Evolutionary conservation across 2,888 invertebrate genomes (phyloP).

Genomic region (Ophioninae sp.): DNA sequence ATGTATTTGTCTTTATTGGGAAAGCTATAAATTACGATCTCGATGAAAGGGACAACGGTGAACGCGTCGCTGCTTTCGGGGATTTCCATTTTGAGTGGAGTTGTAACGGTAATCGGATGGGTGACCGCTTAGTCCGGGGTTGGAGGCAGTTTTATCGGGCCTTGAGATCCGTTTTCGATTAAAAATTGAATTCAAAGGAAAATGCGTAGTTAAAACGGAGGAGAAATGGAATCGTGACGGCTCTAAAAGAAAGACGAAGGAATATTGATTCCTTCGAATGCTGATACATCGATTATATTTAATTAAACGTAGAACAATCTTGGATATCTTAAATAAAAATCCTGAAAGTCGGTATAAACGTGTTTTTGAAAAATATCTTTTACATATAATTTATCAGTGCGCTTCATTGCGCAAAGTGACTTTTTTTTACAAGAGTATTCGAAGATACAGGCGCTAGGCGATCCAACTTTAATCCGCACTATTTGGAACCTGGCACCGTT

Average conservation of each 20-base stretch:
- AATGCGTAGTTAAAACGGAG: not conserved
- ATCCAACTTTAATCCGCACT: not conserved
- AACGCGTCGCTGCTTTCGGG: not conserved
- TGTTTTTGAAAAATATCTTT: too few species aligned
- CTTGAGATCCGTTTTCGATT: not conserved
- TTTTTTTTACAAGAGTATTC: not conserved
- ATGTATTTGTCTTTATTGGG: conserved; percentile 29
- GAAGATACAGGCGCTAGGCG: not conserved
- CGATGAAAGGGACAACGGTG: conserved; percentile 5
- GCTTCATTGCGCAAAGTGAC: not conserved
- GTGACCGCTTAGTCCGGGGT: not conserved
- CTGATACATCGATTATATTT: too few species aligned
- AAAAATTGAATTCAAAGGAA: not conserved
- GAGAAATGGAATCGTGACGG: not conserved
- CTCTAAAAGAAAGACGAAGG: not conserved
- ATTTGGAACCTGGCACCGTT: conserved; percentile 5
- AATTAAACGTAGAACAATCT: too few species aligned
- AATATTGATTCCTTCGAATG: not conserved
- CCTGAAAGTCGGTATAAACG: too few species aligned
- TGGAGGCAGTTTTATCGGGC: not conserved
- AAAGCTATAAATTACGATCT: not conserved
- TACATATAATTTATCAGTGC: too few species aligned
- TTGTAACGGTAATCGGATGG: not conserved
- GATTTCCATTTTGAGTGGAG: not conserved
- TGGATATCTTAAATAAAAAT: too few species aligned